Conservation (phyloP, 2,113 vertebrate species). For the Catagonus wagneri region DNA sequence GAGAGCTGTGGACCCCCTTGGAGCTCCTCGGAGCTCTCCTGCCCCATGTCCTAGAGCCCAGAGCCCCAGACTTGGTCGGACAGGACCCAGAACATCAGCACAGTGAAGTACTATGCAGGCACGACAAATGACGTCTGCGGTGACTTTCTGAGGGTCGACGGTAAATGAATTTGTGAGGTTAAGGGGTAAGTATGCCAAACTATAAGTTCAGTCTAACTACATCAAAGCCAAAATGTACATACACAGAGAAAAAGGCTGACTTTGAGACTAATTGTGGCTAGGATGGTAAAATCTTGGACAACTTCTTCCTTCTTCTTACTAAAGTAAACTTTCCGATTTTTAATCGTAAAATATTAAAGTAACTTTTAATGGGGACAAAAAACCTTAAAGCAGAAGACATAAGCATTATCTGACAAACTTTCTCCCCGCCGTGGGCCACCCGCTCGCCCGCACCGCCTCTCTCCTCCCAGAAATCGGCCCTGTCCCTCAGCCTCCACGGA, state of each 20-base stretch:
- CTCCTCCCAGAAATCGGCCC: neutral
- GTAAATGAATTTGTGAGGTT: neutral
- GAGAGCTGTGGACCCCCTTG: too few species aligned
- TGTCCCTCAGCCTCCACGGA: neutral
- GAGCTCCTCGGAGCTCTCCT: neutral
- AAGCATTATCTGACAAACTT: neutral
- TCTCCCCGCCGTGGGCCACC: neutral
- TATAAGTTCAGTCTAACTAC: neutral
- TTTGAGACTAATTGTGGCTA: neutral
- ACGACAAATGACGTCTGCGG: neutral
- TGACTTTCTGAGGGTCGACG: too few species aligned
- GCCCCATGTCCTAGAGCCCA: neutral
- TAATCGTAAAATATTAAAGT: neutral
- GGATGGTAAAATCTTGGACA: neutral
- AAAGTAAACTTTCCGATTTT: conserved; percentile 6
- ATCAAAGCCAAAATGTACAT: neutral
- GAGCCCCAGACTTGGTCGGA: neutral
- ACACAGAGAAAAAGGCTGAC: neutral
- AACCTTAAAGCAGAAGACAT: neutral
- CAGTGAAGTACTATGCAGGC: neutral
- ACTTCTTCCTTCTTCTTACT: neutral
- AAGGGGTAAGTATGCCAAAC: neutral
- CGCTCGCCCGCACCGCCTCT: neutral
- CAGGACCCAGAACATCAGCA: neutral
- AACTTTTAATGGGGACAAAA: neutral